Evolutionary conservation across 2,888 invertebrate species (phyloP).

Genomic region (Xestobium rufovillosum): DNA sequence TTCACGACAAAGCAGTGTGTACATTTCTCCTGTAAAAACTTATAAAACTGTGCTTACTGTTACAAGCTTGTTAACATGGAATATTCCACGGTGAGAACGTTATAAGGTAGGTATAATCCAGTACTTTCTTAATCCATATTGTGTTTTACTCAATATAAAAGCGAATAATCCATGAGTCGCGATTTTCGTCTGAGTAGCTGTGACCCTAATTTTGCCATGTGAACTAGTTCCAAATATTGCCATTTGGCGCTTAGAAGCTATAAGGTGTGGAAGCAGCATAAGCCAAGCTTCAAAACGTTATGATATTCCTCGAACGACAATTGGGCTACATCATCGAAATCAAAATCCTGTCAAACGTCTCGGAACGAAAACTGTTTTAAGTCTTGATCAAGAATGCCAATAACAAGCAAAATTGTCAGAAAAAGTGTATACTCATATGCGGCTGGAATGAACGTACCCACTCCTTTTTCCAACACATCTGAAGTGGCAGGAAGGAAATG

Average conservation of each 20-base stretch:
- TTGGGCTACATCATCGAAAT: conserved; percentile 4
- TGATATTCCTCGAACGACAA: too few species aligned
- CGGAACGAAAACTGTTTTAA: conserved; percentile 4
- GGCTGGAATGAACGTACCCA: neutral
- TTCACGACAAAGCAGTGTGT: too few species aligned
- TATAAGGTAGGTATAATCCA: too few species aligned
- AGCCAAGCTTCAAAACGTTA: too few species aligned
- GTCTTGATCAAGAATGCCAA: conserved; percentile 6
- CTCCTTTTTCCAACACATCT: conserved; percentile 4
- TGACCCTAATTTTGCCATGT: conserved; percentile 5
- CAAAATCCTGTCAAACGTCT: conserved; percentile 2
- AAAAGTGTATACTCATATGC: conserved; percentile 5
- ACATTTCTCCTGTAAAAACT: conserved; percentile 1
- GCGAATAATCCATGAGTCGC: too few species aligned
- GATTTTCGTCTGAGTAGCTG: too few species aligned
- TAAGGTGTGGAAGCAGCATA: too few species aligned
- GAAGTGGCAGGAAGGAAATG: conserved; percentile 5
- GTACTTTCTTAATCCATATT: too few species aligned
- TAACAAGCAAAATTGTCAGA: conserved; percentile 3
- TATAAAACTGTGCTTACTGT: conserved; percentile 2
- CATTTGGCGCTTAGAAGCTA: too few species aligned
- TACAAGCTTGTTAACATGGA: conserved; percentile 5
- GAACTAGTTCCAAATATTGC: too few species aligned
- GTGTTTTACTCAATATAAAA: too few species aligned
- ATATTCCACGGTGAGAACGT: too few species aligned